phyloP scores from a whole-genome alignment of 2,888 invertebrate species.

The Entomobrya multifasciata region DNA sequence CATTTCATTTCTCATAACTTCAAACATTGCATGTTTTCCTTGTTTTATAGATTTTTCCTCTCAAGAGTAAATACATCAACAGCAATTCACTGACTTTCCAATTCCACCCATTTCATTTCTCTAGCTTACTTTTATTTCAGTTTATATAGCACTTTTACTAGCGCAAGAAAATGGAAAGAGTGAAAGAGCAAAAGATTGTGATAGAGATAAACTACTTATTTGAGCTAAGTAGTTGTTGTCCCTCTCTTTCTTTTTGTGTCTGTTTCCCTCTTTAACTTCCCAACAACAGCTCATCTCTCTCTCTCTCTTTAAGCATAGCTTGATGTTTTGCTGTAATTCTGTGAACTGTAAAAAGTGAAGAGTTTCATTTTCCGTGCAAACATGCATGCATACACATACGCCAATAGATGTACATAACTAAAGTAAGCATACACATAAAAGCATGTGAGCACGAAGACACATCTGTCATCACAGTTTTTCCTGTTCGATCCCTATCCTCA shows the following conservation, averaged over 20 bases:
- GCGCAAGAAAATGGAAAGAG: no score
- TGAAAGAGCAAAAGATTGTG: not conserved
- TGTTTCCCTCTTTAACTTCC: not conserved
- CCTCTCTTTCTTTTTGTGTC: no score
- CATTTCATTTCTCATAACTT: no score
- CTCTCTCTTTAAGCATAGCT: no score
- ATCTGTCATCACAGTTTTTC: constrained; percentile 38
- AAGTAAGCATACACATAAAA: not conserved
- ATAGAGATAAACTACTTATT: not conserved
- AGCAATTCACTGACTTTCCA: no score
- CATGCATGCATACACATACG: not conserved
- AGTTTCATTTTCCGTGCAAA: constrained; percentile 22
- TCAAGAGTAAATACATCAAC: no score
- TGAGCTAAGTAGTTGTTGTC: not conserved
- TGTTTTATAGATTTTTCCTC: no score
- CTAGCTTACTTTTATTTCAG: no score
- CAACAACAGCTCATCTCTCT: not conserved
- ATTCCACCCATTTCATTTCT: no score
- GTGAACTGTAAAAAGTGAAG: constrained; percentile 5
- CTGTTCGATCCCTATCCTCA: constrained; percentile 15
- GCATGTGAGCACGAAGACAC: constrained; percentile 30
- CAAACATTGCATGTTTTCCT: no score
- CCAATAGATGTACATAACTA: not conserved
- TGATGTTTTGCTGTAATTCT: not conserved
- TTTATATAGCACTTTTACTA: no score